Base-by-base conservation (phyloP, 2,888 invertebrate species). In the Chaitophorus viminalis region DNA sequence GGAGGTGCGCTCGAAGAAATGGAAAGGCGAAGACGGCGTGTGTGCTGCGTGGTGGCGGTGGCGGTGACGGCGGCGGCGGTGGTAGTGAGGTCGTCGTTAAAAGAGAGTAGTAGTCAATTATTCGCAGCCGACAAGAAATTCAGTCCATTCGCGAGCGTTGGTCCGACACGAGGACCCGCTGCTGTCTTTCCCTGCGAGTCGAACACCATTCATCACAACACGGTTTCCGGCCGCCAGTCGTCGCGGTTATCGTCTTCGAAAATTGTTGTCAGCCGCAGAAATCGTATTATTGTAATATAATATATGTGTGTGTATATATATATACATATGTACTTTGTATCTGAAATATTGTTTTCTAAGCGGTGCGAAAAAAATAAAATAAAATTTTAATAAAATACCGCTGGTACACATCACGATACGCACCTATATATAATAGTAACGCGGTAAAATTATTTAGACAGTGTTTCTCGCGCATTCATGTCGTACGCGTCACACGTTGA, bases 81-180 rank as follows among this genome's bases (percentile, higher is more conserved):
- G 39, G 85, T n/a, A 87, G 88, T 72, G 87, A 88, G 76, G 77
- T 85, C 83, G 83, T 88, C 85, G 77, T 82, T 79, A 81, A 87
- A 87, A 87, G 87, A 87, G 87, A 87, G 87, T 81, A 86, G 72
- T 68, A 84, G 76, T 76, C 75, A 60, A 75, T 87, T 87, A 74
- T 72, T 75, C 81, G 87, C 87, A 54, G 74, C 87, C 87, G 46
- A 79, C 79, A 75, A 81, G 87, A 46, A 81, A 87, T 87, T 87
- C 87, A 87, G 87, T 87, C 79, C 87, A 87, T 81, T 87, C 87
- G 87, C 75, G 81, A 87, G 87, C 31, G 87, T 87, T 33, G 87
- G 87, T 87, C 87, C 87, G 79, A 87, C 81, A 81, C 87, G 79
- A 87, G 87, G 87, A 74, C 87, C 86, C 87, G 72, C 81, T 31